Percentiles rank a stretch among this genome's conserved stretches.
These are phyloP conservation scores for Gymnobelideus leadbeateri DNA, from an alignment of 2,113 vertebrate species.

Conservation along the genomic window DNA sequence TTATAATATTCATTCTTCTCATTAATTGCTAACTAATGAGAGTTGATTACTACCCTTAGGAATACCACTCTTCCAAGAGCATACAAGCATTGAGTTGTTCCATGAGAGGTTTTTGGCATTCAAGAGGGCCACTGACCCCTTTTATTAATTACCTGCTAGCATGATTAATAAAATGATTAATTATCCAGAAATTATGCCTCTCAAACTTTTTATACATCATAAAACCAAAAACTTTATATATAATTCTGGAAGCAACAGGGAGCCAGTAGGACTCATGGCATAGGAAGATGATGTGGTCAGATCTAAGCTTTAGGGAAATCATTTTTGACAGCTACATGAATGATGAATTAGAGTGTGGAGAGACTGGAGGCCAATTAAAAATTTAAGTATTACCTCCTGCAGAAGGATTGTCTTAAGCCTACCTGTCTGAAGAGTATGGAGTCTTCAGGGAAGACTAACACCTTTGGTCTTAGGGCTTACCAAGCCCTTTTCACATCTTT, in stretches of 20 bases:
- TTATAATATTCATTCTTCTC: too few species aligned
- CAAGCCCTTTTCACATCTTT: background rate
- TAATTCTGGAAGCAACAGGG: background rate
- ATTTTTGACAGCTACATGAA: background rate
- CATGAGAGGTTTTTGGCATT: background rate
- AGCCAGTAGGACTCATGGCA: background rate
- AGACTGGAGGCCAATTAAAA: background rate
- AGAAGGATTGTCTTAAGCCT: background rate
- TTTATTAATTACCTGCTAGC: background rate
- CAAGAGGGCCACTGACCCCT: background rate
- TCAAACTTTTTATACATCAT: background rate
- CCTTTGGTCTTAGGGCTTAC: background rate
- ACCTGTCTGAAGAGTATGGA: background rate
- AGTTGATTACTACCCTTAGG: background rate
- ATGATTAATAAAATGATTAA: background rate
- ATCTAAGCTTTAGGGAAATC: background rate
- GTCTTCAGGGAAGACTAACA: background rate
- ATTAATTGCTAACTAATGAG: background rate
- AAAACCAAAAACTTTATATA: background rate
- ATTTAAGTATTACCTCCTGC: background rate
- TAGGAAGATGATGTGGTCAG: background rate
- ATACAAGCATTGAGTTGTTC: background rate
- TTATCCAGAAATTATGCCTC: background rate
- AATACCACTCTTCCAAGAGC: background rate
- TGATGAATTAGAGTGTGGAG: background rate